Percentiles rank a stretch among this genome's conserved stretches.
Evolutionary conservation across 2,888 invertebrate genomes (phyloP).

Genomic region (Apocheima hispidaria): DNA sequence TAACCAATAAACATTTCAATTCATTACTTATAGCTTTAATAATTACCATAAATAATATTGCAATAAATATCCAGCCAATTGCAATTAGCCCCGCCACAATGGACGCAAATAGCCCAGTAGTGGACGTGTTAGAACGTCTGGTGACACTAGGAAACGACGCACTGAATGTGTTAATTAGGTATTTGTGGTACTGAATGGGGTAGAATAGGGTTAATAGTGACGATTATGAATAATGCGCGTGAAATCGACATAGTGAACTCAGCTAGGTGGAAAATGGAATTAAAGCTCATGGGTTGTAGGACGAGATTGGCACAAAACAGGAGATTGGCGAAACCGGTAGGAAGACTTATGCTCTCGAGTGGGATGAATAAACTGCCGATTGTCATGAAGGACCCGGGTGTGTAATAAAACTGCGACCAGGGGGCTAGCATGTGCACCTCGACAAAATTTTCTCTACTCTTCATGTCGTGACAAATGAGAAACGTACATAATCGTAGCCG

Average conservation of each 20-base stretch:
- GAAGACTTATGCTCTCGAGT: too few relatives aligned
- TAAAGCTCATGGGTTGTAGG: too few relatives aligned
- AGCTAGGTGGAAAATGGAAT: neutral
- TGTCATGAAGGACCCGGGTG: too few relatives aligned
- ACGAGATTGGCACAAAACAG: too few relatives aligned
- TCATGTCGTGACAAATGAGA: too few relatives aligned
- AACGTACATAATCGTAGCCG: too few relatives aligned
- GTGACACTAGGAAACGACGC: constrained; percentile 42
- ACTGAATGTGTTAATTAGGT: constrained; percentile 43
- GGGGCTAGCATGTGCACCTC: too few relatives aligned
- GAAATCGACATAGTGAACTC: neutral
- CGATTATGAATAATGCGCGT: neutral
- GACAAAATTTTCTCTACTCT: too few relatives aligned
- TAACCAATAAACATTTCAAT: constrained; percentile 27
- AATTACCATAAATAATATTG: constrained; percentile 26
- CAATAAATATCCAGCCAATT: constrained; percentile 30
- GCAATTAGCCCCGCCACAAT: constrained; percentile 44
- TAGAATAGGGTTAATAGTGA: constrained; percentile 26
- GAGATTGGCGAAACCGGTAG: too few relatives aligned
- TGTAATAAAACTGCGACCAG: too few relatives aligned
- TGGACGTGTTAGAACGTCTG: constrained; percentile 40
- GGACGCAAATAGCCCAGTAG: constrained; percentile 34
- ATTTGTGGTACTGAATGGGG: constrained; percentile 18
- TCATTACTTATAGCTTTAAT: constrained; percentile 11
- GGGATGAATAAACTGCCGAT: too few relatives aligned